A percentile compares a stretch with the other conserved stretches of the same genome.
Evolutionary conservation across 1,140 invertebrate species (phyloP).

Genomic region (Liolophura sinensis): DNA sequence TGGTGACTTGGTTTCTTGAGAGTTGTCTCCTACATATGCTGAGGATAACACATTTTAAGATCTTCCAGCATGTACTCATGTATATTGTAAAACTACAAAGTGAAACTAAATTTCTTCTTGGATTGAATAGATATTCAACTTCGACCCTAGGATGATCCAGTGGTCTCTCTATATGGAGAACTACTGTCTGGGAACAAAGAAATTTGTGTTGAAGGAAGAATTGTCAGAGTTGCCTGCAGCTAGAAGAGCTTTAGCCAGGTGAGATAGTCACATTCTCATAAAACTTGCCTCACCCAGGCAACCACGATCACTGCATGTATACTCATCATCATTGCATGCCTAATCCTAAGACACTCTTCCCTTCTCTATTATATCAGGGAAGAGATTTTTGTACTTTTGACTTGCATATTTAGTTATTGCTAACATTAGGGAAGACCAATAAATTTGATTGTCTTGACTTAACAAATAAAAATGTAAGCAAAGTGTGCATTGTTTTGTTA

Average conservation of each 20-base stretch:
- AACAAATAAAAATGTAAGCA: background rate
- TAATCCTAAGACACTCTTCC: background rate
- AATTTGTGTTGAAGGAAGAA: conserved; percentile 57
- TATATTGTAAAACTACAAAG: too few relatives aligned
- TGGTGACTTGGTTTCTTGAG: too few relatives aligned
- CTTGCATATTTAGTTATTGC: too few relatives aligned
- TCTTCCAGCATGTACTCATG: too few relatives aligned
- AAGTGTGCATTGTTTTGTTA: background rate
- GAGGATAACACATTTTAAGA: too few relatives aligned
- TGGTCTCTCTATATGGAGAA: conserved; percentile 58
- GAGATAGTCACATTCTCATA: conserved; percentile 17
- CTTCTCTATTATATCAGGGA: background rate
- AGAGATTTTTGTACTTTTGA: background rate
- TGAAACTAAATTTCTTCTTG: background rate
- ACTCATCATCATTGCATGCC: background rate
- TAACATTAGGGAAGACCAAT: too few relatives aligned
- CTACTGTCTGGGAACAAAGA: conserved; percentile 56
- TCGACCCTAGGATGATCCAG: conserved; percentile 54
- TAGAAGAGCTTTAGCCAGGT: conserved; percentile 52
- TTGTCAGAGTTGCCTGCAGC: conserved; percentile 49
- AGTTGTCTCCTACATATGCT: too few relatives aligned
- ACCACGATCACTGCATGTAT: background rate
- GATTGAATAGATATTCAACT: conserved; percentile 42
- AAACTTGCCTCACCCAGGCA: background rate
- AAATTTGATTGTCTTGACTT: too few relatives aligned